Evolutionary conservation across 2,113 vertebrate genomes (phyloP).

Genomic region (Mormoops blainvillei): DNA sequence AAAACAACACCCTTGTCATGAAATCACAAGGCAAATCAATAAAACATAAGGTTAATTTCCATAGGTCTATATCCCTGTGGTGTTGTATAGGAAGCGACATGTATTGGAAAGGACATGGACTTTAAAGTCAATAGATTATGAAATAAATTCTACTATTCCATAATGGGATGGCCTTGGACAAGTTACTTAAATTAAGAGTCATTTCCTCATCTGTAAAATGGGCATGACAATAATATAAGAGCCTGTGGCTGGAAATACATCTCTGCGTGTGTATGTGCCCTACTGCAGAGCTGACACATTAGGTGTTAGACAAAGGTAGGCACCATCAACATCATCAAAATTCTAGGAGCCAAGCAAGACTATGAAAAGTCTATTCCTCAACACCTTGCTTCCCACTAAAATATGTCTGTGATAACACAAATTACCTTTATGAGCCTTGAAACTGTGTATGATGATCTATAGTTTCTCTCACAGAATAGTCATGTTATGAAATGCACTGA

Average conservation of each 20-base stretch:
- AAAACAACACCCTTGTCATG: not conserved
- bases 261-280: not conserved
- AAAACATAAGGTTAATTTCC: not conserved
- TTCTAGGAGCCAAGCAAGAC: not conserved
- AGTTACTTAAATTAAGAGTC: not conserved
- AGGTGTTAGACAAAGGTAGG: not conserved
- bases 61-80: not conserved
- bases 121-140: not conserved
- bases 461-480: not conserved
- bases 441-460: not conserved
- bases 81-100: not conserved
- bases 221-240: not conserved
- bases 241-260: not conserved
- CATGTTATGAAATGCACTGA: not conserved
- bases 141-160: not conserved
- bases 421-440: not conserved
- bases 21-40: not conserved
- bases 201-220: not conserved
- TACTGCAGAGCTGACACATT: not conserved
- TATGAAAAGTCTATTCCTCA: not conserved
- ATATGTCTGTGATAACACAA: not conserved
- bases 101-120: not conserved
- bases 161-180: not conserved
- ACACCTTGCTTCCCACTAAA: not conserved
- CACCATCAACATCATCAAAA: not conserved